A percentile compares a stretch with the other conserved stretches of the same genome.
phyloP scores from a whole-genome alignment of 2,888 invertebrate genomes.

The Laothoe populi region DNA sequence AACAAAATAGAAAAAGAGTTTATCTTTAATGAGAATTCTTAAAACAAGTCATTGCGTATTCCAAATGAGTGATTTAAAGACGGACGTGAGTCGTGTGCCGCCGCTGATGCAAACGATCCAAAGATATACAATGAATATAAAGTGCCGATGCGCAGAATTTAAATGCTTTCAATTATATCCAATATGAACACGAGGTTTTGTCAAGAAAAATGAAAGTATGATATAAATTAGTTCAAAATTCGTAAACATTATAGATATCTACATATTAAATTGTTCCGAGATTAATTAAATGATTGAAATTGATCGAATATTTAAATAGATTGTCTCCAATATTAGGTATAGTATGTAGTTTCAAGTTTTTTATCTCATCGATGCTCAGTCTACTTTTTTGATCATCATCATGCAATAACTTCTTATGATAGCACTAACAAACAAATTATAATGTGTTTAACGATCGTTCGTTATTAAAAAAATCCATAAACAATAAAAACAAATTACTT shows the following conservation, averaged over 20 bases:
- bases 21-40: constrained; percentile 14
- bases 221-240: constrained; percentile 4
- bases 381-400: too few relatives aligned
- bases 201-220: constrained; percentile 44
- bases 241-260: too few relatives aligned
- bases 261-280: too few relatives aligned
- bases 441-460: too few relatives aligned
- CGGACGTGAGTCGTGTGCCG: constrained; percentile 81
- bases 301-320: too few relatives aligned
- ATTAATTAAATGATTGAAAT: too few relatives aligned
- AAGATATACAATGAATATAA: constrained; percentile 61
- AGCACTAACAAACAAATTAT: too few relatives aligned
- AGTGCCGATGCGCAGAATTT: constrained; percentile 47
- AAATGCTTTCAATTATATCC: constrained; percentile 50
- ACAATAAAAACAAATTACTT: constrained; percentile 5
- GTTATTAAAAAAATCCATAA: neutral
- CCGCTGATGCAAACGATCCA: constrained; percentile 58
- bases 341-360: neutral
- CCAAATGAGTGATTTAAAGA: constrained; percentile 55
- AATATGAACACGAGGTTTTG: constrained; percentile 41
- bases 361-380: too few relatives aligned
- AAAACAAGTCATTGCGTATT: constrained; percentile 50
- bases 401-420: too few relatives aligned
- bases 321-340: too few relatives aligned
- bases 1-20: constrained; percentile 10